Percentiles rank a stretch among this genome's conserved stretches.
Evolutionary conservation across 2,888 invertebrate genomes (phyloP).

Genomic region (Lordiphosa andalusiaca): DNA sequence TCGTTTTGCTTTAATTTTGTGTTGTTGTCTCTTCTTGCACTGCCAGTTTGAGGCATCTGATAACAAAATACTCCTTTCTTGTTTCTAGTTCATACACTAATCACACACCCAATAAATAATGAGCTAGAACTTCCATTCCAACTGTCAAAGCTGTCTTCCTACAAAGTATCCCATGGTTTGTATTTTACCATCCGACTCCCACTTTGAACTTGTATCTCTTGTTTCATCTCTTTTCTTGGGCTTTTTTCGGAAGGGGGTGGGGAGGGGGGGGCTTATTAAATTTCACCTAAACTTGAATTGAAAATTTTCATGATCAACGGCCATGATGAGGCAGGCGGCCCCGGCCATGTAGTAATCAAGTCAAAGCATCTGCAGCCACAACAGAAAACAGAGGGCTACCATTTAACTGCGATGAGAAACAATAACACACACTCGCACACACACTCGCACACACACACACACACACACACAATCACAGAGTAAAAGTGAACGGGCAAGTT

Average conservation of each 20-base stretch:
- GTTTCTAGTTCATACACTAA: no score
- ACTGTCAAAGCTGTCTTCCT: no score
- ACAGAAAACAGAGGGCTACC: slow-evolving; percentile 12
- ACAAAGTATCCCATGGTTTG: no score
- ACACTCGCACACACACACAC: slow-evolving; percentile 8
- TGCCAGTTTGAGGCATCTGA: no score
- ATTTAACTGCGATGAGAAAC: slow-evolving; percentile 32
- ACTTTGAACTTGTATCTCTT: neutral
- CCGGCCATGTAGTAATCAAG: slow-evolving; percentile 33
- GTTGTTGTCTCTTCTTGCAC: no score
- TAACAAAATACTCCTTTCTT: no score
- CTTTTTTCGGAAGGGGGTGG: no score
- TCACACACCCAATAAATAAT: no score
- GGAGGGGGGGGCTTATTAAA: slow-evolving; percentile 41
- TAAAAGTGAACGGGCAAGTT: slow-evolving; percentile 74
- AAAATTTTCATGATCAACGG: slow-evolving; percentile 72
- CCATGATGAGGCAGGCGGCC: slow-evolving; percentile 43
- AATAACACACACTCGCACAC: slow-evolving; percentile 18
- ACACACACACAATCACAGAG: slow-evolving; percentile 34
- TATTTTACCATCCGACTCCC: neutral
- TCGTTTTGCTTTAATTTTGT: no score
- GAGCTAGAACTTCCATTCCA: no score
- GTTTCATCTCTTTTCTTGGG: neutral
- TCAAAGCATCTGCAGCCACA: slow-evolving; percentile 21
- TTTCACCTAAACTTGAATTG: slow-evolving; percentile 72